phyloP scores from a whole-genome alignment of 2,113 vertebrate species.

The Erpornis zantholeuca region DNA sequence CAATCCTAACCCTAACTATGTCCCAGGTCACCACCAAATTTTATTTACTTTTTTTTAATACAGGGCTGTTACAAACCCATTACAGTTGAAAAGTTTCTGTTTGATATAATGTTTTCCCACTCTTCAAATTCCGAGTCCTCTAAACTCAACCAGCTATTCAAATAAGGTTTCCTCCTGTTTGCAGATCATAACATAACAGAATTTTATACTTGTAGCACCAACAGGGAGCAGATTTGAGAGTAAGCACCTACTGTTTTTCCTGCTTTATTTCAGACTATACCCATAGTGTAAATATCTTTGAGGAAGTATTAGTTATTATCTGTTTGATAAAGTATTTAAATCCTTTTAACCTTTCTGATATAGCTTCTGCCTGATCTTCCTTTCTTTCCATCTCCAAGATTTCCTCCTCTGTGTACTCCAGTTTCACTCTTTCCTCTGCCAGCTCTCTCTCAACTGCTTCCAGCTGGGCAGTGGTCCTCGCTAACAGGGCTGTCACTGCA shows the following conservation, averaged over 20 bases:
- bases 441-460: conserved; percentile 84
- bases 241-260: background rate
- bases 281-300: background rate
- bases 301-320: background rate
- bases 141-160: background rate
- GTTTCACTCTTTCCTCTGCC: conserved; percentile 77
- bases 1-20: background rate
- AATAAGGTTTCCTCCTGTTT: background rate
- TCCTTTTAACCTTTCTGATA: conserved; percentile 83
- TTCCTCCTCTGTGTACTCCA: conserved; percentile 83
- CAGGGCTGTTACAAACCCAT: background rate
- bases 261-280: background rate
- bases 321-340: background rate
- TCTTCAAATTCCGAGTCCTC: background rate
- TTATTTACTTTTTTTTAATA: background rate
- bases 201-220: background rate
- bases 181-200: background rate
- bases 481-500: conserved; percentile 78
- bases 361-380: conserved; percentile 83
- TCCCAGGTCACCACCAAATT: background rate
- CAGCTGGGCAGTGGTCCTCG: conserved; percentile 79
- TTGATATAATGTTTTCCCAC: background rate
- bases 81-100: background rate
- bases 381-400: conserved; percentile 80
- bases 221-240: background rate